Evolutionary conservation across 2,797 vertebrate genomes (phyloP), one percentile per base, ranked within the genome.

Genomic region (Morelia viridis): DNA sequence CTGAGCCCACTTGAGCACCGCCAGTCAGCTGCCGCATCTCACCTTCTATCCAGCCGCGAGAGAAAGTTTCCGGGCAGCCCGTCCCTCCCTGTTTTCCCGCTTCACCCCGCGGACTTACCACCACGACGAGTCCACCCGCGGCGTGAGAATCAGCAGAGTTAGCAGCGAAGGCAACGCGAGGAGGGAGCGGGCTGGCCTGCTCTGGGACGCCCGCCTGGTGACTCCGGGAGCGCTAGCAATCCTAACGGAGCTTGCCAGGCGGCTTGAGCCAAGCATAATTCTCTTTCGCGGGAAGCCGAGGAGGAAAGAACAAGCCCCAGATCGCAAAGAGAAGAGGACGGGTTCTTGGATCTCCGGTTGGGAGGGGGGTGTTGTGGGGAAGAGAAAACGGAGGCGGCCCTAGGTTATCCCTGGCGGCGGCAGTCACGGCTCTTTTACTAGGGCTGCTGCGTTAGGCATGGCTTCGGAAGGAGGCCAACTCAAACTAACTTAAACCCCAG

Each of bases 111-210:
- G 89, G 26, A 97, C 98, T 98, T 97, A 99, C 99, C 99, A 99
- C 99, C 99, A 99, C 85, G 98, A 99, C 61, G 98, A 98, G 92
- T 99, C 98, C 90, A 98, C 98, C 83, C 98, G 98, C 61, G 98
- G 98, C 26, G 98, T 98, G 95, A 99, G 98, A 89, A 98, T 96
- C 89, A 99, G 98, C 96, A 99, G 98, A 41, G 98, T 97, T 93
- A 99, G 91, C 89, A 98, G 95, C 93, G 98, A 97, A 61, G 97
- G 95, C 80, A 97, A 96, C 95, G 96, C 96, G 71, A 97, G 96
- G 95, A 98, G 97, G 15, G 96, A 97, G 35, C 96, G 96, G 35
- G 10, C 93, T 83, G 90, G 95, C 93, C 91, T 90, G 94, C 93
- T 94, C 94, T 83, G 19, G 89, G 94, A 93, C 62, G 93, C 95